Percentiles rank a stretch among this genome's conserved stretches.
phyloP scores from a whole-genome alignment of 2,888 invertebrate genomes.

The Drosophila kanekoi region DNA sequence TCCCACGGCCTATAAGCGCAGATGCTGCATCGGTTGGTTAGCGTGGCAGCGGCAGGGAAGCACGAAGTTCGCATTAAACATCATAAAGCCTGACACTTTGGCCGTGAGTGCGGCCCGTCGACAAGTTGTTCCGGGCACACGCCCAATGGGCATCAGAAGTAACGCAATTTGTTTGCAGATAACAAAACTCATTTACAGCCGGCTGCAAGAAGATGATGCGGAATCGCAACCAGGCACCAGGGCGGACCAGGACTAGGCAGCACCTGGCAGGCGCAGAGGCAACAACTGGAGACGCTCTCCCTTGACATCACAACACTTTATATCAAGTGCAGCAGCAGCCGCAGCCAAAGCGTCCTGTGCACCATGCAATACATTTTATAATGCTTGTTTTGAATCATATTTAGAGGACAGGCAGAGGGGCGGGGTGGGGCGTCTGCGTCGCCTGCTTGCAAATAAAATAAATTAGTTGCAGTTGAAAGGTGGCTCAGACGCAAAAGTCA shows the following conservation, averaged over 20 bases:
- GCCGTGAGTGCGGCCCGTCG: constrained; percentile 5
- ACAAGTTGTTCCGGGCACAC: constrained; percentile 1
- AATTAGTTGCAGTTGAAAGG: constrained; percentile 80
- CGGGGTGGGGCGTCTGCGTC: constrained; percentile 20
- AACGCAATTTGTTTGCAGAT: constrained; percentile 73
- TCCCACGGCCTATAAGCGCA: background rate
- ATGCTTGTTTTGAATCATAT: constrained; percentile 79
- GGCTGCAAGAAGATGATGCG: constrained; percentile 55
- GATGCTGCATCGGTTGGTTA: background rate
- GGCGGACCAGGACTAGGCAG: constrained; percentile 9
- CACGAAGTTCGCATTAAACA: background rate
- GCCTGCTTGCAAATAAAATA: constrained; percentile 77
- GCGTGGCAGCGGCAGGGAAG: constrained; percentile 6
- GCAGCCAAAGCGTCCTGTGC: constrained; percentile 9
- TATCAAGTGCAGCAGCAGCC: constrained; percentile 58
- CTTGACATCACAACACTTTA: constrained; percentile 56
- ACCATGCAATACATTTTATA: constrained; percentile 72
- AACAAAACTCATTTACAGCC: constrained; percentile 76
- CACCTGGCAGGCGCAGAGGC: background rate
- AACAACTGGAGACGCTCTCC: constrained; percentile 9
- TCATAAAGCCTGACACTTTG: constrained; percentile 3
- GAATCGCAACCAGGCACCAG: constrained; percentile 31
- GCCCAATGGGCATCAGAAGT: background rate
- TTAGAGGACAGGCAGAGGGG: constrained; percentile 25
- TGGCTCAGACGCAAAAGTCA: constrained; percentile 79